Evolutionary conservation across 2,797 vertebrate species (phyloP).

Genomic region (Poecilia velifera): DNA sequence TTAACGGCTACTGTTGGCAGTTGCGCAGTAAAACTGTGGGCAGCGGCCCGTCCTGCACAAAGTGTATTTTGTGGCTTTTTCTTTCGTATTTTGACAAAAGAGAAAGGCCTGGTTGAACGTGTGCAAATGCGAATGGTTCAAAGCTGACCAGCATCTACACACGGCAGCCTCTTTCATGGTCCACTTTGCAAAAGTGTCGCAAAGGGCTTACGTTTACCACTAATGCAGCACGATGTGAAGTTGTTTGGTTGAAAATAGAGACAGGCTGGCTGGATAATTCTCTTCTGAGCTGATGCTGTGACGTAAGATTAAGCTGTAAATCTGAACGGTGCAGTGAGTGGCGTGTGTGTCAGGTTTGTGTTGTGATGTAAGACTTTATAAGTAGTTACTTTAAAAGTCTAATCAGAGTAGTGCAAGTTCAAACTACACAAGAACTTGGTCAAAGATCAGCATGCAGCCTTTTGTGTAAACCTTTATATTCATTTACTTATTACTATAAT

Average conservation of each 20-base stretch:
- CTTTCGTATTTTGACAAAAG: neutral
- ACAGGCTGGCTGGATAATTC: neutral
- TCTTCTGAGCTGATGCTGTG: neutral
- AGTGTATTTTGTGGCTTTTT: too few species aligned
- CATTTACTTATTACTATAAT: neutral
- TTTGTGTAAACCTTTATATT: neutral
- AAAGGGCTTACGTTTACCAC: neutral
- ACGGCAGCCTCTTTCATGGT: neutral
- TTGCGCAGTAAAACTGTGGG: too few species aligned
- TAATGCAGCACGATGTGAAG: neutral
- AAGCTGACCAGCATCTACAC: neutral
- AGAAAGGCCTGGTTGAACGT: neutral
- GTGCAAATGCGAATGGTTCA: neutral
- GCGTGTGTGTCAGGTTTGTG: neutral
- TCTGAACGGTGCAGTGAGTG: neutral
- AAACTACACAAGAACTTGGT: neutral
- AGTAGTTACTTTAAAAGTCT: neutral
- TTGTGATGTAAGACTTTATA: neutral
- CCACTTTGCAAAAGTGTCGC: neutral
- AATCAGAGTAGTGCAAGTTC: neutral
- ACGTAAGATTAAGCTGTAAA: slow-evolving; percentile 3
- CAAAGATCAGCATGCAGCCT: neutral
- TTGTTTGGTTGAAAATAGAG: slow-evolving; percentile 1
- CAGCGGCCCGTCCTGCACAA: too few species aligned
- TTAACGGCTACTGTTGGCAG: too few species aligned